Evolutionary conservation across 2,797 vertebrate species (phyloP).

Genomic region (Catostomus latipinnis): DNA sequence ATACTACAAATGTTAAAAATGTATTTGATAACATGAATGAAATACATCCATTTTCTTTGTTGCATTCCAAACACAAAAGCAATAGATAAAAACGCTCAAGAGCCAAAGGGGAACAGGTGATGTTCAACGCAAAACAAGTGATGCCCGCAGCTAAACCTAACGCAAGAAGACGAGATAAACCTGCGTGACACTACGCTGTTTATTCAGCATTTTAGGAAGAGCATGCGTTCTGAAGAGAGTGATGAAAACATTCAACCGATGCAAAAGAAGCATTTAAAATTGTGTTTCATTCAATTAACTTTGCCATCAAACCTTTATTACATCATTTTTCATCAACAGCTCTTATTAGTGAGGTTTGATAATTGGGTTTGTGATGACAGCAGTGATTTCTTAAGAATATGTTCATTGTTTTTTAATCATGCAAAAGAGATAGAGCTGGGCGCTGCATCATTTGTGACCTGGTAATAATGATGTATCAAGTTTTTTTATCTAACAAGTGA

Average conservation of each 20-base stretch:
- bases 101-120: conserved; percentile 15
- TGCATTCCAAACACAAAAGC: background rate
- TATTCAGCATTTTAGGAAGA: background rate
- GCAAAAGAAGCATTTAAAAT: too few relatives aligned
- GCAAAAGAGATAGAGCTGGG: background rate
- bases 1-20: too few relatives aligned
- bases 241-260: background rate
- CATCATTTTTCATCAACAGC: background rate
- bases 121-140: conserved; percentile 1
- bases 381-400: background rate
- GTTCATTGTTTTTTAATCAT: background rate
- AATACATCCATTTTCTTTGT: too few relatives aligned
- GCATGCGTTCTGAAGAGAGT: background rate
- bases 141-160: conserved; percentile 16
- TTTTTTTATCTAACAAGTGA: too few relatives aligned
- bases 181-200: conserved; percentile 7
- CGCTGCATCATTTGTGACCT: background rate
- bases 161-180: conserved; percentile 12
- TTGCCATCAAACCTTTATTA: background rate
- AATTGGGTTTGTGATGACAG: background rate
- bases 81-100: background rate
- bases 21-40: too few relatives aligned
- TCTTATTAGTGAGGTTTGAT: background rate
- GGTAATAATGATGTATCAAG: background rate
- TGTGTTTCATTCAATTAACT: background rate